Evolutionary conservation across 2,888 invertebrate genomes (phyloP).

Genomic region (Trichopoda pennipes): DNA sequence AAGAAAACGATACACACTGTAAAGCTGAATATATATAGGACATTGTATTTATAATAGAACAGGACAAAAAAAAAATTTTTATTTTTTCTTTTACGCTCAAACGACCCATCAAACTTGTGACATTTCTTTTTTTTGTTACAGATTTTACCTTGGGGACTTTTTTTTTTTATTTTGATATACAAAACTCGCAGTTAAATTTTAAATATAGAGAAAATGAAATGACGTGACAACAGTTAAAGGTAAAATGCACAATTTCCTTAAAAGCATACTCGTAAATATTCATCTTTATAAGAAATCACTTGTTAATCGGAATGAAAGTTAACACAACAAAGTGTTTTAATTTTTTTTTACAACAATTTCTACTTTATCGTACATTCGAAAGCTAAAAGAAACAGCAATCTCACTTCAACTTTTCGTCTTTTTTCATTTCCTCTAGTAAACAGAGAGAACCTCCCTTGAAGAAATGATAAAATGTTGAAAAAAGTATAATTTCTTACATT

Average conservation of each 20-base stretch:
- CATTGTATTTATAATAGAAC: background rate
- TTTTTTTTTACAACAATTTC: constrained; percentile 27
- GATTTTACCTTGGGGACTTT: constrained; percentile 66
- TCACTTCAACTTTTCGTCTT: constrained; percentile 39
- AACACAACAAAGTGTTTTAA: constrained; percentile 46
- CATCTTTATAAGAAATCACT: constrained; percentile 6
- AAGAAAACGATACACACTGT: too few relatives aligned
- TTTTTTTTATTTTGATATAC: constrained; percentile 9
- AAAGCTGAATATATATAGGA: background rate
- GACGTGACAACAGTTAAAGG: constrained; percentile 62
- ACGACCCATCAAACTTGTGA: constrained; percentile 55
- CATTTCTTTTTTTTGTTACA: constrained; percentile 51
- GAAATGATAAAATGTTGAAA: constrained; percentile 28
- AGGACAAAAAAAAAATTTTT: background rate
- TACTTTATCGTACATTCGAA: constrained; percentile 40
- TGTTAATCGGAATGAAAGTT: constrained; percentile 34
- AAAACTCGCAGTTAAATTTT: constrained; percentile 1
- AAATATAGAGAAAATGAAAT: constrained; percentile 38
- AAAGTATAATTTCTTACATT: constrained; percentile 50
- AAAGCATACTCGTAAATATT: background rate
- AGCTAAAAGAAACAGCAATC: constrained; percentile 47
- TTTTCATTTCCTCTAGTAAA: constrained; percentile 38
- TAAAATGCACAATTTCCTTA: constrained; percentile 36
- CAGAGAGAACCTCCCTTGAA: constrained; percentile 39
- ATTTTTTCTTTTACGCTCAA: constrained; percentile 12